Conservation (phyloP, 2,888 invertebrate species). For the Malthinus flaveolus region DNA sequence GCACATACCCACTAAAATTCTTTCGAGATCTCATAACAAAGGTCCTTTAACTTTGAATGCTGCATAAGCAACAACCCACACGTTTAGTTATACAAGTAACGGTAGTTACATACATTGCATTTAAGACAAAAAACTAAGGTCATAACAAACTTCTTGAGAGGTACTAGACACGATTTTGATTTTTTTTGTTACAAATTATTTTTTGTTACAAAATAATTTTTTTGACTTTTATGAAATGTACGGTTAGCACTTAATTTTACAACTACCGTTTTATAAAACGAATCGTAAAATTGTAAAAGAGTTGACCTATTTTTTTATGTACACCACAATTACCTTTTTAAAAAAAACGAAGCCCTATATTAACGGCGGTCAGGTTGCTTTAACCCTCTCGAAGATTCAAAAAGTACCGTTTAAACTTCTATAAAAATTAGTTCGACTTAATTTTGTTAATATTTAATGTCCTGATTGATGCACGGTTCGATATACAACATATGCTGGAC, state of each 20-base stretch:
- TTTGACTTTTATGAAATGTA: neutral
- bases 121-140: conserved; percentile 6
- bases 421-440: conserved; percentile 20
- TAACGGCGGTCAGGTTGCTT: neutral
- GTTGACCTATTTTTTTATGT: too few species aligned
- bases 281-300: too few species aligned
- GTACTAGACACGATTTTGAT: too few species aligned
- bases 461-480: conserved; percentile 20
- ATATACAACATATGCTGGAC: conserved; percentile 22
- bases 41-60: conserved; percentile 3
- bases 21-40: conserved; percentile 6
- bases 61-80: conserved; percentile 2
- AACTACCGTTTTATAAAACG: too few species aligned
- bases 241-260: too few species aligned
- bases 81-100: conserved; percentile 1
- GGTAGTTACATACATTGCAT: conserved; percentile 7
- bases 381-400: neutral
- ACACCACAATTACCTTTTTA: too few species aligned
- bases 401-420: conserved; percentile 15
- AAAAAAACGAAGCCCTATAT: neutral
- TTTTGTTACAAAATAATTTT: neutral
- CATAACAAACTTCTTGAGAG: neutral
- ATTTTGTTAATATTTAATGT: conserved; percentile 16
- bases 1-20: conserved; percentile 7
- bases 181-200: neutral